Evolutionary conservation across 2,797 vertebrate species (phyloP).

Genomic region (Bradypus variegatus): DNA sequence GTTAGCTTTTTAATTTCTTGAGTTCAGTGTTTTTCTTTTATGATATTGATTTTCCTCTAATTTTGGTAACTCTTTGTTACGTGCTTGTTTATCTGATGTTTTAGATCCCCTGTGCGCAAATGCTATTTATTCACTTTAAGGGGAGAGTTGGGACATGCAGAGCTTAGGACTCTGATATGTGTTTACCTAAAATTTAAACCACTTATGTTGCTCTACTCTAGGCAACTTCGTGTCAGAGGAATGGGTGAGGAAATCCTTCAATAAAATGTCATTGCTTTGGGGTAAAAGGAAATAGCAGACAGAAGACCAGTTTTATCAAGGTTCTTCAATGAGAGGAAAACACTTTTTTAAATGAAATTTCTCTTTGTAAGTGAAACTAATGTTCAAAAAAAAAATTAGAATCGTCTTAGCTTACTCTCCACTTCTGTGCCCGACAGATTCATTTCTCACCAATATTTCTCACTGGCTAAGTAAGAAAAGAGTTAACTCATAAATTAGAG

Average conservation of each 20-base stretch:
- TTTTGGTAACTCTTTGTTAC: background rate
- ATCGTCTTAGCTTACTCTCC: background rate
- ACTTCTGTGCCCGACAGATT: background rate
- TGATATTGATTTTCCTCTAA: background rate
- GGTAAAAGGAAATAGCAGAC: constrained; percentile 13
- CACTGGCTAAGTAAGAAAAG: constrained; percentile 22
- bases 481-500: constrained; percentile 46
- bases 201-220: background rate
- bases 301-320: constrained; percentile 30
- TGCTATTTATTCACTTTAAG: background rate
- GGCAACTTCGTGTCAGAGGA: constrained; percentile 3
- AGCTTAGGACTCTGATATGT: background rate
- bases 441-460: background rate
- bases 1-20: background rate
- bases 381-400: background rate
- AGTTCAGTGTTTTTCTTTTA: background rate
- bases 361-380: background rate
- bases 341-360: background rate
- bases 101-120: background rate
- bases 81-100: background rate
- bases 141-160: background rate
- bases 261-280: constrained; percentile 6
- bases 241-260: constrained; percentile 9
- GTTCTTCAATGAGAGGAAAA: background rate
- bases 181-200: constrained; percentile 26